Evolutionary conservation across 2,888 invertebrate species (phyloP).

Genomic region (Glaucopsyche alexis): DNA sequence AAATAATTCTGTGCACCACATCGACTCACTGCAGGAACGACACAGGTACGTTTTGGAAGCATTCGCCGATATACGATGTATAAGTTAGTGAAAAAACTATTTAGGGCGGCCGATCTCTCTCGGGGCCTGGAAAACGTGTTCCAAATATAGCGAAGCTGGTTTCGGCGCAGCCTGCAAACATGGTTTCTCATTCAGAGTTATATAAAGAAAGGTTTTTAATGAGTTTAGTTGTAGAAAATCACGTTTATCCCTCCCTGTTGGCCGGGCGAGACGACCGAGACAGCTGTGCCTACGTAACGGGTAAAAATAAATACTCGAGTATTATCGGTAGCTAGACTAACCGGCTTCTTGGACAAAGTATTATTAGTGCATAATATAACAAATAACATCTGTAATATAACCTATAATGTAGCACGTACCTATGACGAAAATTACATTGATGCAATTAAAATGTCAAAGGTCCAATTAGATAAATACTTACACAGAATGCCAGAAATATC

Average conservation of each 20-base stretch:
- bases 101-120: slow-evolving; percentile 57
- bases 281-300: slow-evolving; percentile 77
- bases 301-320: slow-evolving; percentile 78
- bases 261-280: slow-evolving; percentile 69
- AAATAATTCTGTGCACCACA: slow-evolving; percentile 58
- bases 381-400: slow-evolving; percentile 13
- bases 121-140: slow-evolving; percentile 56
- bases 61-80: slow-evolving; percentile 33
- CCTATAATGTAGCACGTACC: slow-evolving; percentile 15
- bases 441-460: not conserved
- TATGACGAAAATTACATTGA: slow-evolving; percentile 27
- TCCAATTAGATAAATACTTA: not conserved
- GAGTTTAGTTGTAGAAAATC: slow-evolving; percentile 49
- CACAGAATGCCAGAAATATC: not conserved
- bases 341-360: slow-evolving; percentile 73
- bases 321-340: slow-evolving; percentile 73
- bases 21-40: slow-evolving; percentile 52
- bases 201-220: slow-evolving; percentile 45
- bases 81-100: slow-evolving; percentile 44
- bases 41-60: slow-evolving; percentile 56
- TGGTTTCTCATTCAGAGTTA: slow-evolving; percentile 41
- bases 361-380: slow-evolving; percentile 59
- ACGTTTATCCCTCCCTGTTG: slow-evolving; percentile 61
- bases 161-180: slow-evolving; percentile 40
- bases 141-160: slow-evolving; percentile 66